A percentile compares a stretch with the other conserved stretches of the same genome.
Conservation (phyloP, 2,797 vertebrate species). For the Holocentrus rufus region DNA sequence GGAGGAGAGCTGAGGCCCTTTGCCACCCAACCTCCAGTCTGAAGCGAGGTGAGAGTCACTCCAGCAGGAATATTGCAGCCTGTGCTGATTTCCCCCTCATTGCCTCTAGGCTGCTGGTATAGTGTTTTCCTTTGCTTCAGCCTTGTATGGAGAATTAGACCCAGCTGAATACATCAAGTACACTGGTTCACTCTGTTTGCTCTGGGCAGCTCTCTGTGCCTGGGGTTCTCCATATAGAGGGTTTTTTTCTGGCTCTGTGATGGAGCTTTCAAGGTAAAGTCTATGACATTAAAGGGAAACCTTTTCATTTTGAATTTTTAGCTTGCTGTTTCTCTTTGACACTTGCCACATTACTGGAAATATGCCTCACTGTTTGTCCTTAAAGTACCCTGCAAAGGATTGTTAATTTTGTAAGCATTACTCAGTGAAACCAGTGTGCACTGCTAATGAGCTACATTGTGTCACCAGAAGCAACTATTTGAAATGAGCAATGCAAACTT, state of each 20-base stretch:
- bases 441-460: not conserved
- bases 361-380: not conserved
- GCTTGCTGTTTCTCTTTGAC: not conserved
- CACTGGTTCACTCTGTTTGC: not conserved
- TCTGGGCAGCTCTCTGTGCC: not conserved
- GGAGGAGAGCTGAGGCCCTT: too few species aligned
- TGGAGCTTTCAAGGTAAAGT: too few species aligned
- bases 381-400: not conserved
- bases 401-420: not conserved
- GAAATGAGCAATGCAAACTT: not conserved
- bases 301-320: not conserved
- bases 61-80: not conserved
- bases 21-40: not conserved
- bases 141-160: slow-evolving; percentile 2
- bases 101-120: not conserved
- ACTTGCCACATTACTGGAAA: not conserved
- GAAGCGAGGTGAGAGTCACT: not conserved
- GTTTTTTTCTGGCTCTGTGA: too few species aligned
- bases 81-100: not conserved
- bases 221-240: too few species aligned
- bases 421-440: not conserved
- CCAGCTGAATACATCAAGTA: not conserved
- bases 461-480: not conserved
- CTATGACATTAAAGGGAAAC: too few species aligned
- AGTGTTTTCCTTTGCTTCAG: not conserved